Base-by-base conservation (phyloP, 2,797 vertebrate genomes). In the Neosilurus mollespiculum region DNA sequence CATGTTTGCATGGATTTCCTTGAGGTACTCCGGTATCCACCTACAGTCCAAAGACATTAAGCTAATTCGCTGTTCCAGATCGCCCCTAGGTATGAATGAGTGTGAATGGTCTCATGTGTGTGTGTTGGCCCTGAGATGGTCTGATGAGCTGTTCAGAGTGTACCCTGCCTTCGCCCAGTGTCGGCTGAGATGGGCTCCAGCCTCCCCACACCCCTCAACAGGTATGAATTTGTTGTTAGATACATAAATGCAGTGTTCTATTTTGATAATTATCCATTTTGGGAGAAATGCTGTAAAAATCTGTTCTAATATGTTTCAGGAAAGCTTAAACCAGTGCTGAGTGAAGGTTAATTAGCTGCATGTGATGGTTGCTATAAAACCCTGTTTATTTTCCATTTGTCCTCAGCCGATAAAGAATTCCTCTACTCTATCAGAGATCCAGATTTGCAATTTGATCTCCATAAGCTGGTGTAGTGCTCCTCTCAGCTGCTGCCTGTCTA, bases 361-460 rank as follows among this genome's bases (percentile, higher is more conserved):
- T 18, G 14, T 58, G 24, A 34, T 75, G 70, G 59, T 81, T 84
- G 69, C 16, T 54, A 22, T 51, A 56, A 56, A 59, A 54, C 61
- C 73, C 30, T 26, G 43, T 73, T 67, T 51, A 49, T 62, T 26
- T 24, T 59, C 70, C 71, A 78, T 80, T 37, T 43, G 80, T 66
- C 84, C 72, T 62, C 67, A 69, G 22, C 62, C 77, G 64, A 78
- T 78, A 30, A 78, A 62, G 56, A 56, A 82, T 82, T 78, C 34
- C 51, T 51, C 70, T 22, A 58, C 43, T 37, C 12, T 73, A 16
- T 59, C 71, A 58, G n/a, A 54, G 26, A 49, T 53, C 70, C 78
- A 66, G 22, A 49, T 53, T n/a, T 69, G 64, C 71, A 64, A 22
- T 77, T 58, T 71, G 84, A 81, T 37, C 58, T 78, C 14, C 49